Percentiles rank a stretch among this genome's conserved stretches.
phyloP scores from a whole-genome alignment of 92 coral and sea anemone species.

The Parazoanthus atlanticus region DNA sequence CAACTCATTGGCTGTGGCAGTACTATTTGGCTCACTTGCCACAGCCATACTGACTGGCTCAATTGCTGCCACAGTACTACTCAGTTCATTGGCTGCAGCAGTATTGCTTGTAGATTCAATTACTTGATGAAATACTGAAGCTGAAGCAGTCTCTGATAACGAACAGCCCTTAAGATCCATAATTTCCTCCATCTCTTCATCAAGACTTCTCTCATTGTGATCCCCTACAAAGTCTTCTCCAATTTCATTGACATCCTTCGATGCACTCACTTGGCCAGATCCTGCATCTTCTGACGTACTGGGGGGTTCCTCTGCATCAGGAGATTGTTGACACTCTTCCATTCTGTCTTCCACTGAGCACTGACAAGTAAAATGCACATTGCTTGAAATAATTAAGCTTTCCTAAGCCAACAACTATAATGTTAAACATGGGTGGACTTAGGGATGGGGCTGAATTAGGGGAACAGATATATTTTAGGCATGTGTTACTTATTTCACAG shows the following conservation, averaged over 20 bases:
- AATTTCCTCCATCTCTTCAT: conserved; percentile 74
- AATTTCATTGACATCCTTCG: conserved; percentile 3
- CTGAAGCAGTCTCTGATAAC: conserved; percentile 43
- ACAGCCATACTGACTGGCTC: neutral
- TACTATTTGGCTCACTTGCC: neutral
- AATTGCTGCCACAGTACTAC: neutral
- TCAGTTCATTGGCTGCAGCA: neutral
- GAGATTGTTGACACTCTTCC: neutral
- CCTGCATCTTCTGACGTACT: neutral
- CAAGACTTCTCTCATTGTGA: conserved; percentile 64
- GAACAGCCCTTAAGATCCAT: conserved; percentile 67
- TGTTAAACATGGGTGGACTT: neutral
- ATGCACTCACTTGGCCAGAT: neutral
- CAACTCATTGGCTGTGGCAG: neutral
- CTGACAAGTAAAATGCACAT: neutral
- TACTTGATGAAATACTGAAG: neutral
- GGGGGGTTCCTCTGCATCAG: neutral
- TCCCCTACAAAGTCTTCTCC: conserved; percentile 63
- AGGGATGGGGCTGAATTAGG: no score
- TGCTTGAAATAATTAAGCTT: neutral
- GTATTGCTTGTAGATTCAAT: neutral
- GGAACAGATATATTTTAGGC: no score
- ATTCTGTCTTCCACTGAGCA: neutral
- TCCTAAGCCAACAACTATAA: neutral
- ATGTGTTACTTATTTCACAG: no score